phyloP scores from a whole-genome alignment of 2,113 vertebrate species.

The Lagopus leucura region DNA sequence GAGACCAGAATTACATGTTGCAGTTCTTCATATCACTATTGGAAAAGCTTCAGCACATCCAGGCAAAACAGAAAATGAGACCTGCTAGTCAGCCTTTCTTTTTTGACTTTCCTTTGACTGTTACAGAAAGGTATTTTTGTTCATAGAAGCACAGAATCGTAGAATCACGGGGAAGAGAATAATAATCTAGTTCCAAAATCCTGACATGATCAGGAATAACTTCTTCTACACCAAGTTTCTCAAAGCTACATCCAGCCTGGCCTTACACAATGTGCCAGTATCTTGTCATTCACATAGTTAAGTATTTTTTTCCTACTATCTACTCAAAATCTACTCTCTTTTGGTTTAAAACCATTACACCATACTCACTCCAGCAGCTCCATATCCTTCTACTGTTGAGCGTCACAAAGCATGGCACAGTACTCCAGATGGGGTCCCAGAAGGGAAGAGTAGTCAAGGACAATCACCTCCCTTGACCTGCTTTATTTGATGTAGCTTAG shows the following conservation, averaged over 20 bases:
- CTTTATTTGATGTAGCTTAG: not conserved
- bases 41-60: not conserved
- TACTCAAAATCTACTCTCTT: not conserved
- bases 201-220: not conserved
- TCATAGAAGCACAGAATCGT: not conserved
- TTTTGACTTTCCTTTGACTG: not conserved
- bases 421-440: not conserved
- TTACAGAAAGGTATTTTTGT: constrained; percentile 29
- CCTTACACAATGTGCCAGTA: not conserved
- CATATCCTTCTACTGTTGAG: not conserved
- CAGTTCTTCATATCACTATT: not conserved
- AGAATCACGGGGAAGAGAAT: not conserved
- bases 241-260: not conserved
- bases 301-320: not conserved
- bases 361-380: not conserved
- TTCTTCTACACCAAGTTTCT: not conserved
- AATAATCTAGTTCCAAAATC: not conserved
- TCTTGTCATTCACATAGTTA: not conserved
- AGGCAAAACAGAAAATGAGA: not conserved
- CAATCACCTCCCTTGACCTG: not conserved
- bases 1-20: not conserved
- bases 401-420: not conserved
- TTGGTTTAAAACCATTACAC: not conserved
- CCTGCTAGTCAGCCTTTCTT: not conserved
- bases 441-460: not conserved